These are phyloP conservation scores for Tupiocoris notatus DNA, from an alignment of 2,888 invertebrate genomes.

Conservation along the genomic window DNA sequence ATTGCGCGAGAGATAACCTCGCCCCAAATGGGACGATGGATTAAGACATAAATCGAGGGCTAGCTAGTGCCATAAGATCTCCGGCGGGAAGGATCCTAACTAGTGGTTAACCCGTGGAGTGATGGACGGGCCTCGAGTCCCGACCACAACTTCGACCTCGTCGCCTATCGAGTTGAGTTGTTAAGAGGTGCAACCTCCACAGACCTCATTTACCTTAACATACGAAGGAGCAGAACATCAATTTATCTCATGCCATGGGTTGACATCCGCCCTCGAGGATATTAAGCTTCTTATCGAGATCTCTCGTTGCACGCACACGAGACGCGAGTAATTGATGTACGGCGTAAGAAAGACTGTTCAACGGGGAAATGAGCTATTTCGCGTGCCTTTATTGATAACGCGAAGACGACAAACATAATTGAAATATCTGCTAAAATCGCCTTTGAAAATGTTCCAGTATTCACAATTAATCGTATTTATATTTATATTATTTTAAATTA, in stretches of 20 bases:
- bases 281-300: background rate
- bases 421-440: too few relatives aligned
- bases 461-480: too few relatives aligned
- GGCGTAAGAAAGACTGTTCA: too few relatives aligned
- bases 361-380: too few relatives aligned
- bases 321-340: background rate
- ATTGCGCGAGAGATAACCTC: too few relatives aligned
- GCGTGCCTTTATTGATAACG: too few relatives aligned
- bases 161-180: background rate
- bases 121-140: constrained; percentile 14
- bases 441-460: too few relatives aligned
- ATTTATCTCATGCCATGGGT: background rate
- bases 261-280: background rate
- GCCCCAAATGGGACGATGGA: background rate
- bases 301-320: background rate
- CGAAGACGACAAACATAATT: too few relatives aligned
- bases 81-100: constrained; percentile 19
- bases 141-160: background rate
- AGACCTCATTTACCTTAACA: background rate
- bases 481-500: too few relatives aligned
- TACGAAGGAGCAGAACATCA: background rate
- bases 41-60: background rate
- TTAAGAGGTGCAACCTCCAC: background rate
- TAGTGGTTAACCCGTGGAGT: constrained; percentile 15
- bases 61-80: background rate